Percentiles rank a stretch among this genome's conserved stretches.
These are phyloP conservation scores for Prionace glauca DNA, from an alignment of 2,797 vertebrate genomes.

Conservation along the genomic window DNA sequence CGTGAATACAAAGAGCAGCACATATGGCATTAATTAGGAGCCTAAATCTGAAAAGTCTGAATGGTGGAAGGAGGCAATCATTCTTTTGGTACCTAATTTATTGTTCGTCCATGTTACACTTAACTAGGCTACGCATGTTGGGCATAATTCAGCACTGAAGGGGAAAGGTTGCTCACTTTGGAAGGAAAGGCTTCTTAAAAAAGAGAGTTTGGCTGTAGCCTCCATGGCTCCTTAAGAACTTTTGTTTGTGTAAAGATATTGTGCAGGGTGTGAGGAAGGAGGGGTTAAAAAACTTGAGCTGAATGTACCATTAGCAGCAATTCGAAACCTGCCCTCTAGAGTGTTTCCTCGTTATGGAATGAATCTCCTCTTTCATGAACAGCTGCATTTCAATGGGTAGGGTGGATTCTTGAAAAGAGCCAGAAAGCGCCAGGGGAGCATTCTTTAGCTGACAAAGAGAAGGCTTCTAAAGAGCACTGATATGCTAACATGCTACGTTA, in stretches of 20 bases:
- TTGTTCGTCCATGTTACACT: slow-evolving; percentile 30
- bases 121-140: slow-evolving; percentile 17
- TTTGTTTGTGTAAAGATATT: slow-evolving; percentile 30
- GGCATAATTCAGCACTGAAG: slow-evolving; percentile 6
- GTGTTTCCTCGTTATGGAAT: slow-evolving; percentile 32
- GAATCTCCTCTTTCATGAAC: slow-evolving; percentile 41
- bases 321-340: slow-evolving; percentile 38
- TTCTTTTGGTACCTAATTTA: slow-evolving; percentile 38
- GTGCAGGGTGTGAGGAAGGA: slow-evolving; percentile 31
- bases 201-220: neutral
- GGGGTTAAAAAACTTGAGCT: slow-evolving; percentile 20
- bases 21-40: slow-evolving; percentile 37
- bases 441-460: slow-evolving; percentile 66
- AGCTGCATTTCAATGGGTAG: slow-evolving; percentile 55
- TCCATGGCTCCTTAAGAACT: neutral
- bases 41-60: slow-evolving; percentile 36
- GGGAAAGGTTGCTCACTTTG: slow-evolving; percentile 32
- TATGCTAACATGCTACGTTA: slow-evolving; percentile 69
- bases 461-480: slow-evolving; percentile 73
- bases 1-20: slow-evolving; percentile 27
- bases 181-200: neutral
- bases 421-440: slow-evolving; percentile 63
- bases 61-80: slow-evolving; percentile 28
- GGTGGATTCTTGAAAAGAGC: slow-evolving; percentile 66
- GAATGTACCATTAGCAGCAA: slow-evolving; percentile 33